Conservation (phyloP, 2,797 vertebrate genomes). For the Tangara arthus region DNA sequence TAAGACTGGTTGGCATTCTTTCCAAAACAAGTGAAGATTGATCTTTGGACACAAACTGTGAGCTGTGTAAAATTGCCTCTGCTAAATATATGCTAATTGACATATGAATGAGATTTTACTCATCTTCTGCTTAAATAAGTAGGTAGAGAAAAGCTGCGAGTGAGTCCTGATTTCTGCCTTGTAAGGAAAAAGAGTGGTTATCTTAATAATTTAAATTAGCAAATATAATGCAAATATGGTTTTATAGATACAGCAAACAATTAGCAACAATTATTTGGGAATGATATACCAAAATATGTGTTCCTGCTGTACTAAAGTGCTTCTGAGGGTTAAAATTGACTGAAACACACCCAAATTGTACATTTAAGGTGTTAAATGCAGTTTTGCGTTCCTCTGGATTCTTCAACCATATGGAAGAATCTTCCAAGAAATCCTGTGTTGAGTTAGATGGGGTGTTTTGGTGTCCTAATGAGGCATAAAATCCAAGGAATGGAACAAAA, state of each 20-base stretch:
- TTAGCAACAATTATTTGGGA: not conserved
- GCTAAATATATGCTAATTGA: constrained; percentile 17
- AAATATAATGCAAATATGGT: not conserved
- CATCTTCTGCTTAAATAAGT: constrained; percentile 2
- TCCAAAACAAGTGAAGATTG: not conserved
- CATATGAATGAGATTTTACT: not conserved
- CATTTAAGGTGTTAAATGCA: not conserved
- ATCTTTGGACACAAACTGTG: constrained; percentile 21
- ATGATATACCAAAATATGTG: not conserved
- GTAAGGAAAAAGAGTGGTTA: not conserved
- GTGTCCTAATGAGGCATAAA: not conserved
- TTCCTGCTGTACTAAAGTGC: not conserved
- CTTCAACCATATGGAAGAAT: not conserved
- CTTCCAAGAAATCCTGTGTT: not conserved
- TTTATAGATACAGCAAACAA: not conserved
- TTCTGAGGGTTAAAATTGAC: not conserved
- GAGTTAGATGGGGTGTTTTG: not conserved
- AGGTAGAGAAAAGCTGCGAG: not conserved
- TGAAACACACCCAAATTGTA: not conserved
- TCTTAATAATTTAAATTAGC: not conserved
- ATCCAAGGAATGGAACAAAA: not conserved
- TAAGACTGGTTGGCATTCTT: not conserved
- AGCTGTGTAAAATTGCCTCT: constrained; percentile 27
- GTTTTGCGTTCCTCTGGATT: not conserved
- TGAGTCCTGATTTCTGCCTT: not conserved